These are phyloP conservation scores for Perca flavescens DNA, from an alignment of 2,113 vertebrate species.

Conservation along the genomic window DNA sequence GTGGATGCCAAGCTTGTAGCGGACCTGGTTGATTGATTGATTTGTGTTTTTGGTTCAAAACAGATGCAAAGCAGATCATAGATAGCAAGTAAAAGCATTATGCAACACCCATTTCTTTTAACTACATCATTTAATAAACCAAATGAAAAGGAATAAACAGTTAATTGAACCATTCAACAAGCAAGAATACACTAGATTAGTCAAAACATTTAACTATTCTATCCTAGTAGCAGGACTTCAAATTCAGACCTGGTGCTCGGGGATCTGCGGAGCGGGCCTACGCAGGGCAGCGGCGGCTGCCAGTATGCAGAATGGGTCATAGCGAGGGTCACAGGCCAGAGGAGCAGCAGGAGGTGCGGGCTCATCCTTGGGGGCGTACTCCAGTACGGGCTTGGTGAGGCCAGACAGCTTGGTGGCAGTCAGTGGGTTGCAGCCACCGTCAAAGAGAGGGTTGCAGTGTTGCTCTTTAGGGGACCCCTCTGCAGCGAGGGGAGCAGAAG, in stretches of 20 bases:
- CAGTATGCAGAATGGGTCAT: constrained; percentile 81
- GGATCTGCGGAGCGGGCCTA: constrained; percentile 65
- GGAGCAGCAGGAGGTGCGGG: constrained; percentile 61
- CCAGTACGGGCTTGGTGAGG: constrained; percentile 79
- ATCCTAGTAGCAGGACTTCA: constrained; percentile 59
- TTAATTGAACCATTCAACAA: constrained; percentile 42
- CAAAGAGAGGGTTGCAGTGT: constrained; percentile 84
- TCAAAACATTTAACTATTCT: constrained; percentile 47
- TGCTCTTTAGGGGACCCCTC: constrained; percentile 68
- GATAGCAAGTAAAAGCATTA: constrained; percentile 62
- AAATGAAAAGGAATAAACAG: constrained; percentile 45
- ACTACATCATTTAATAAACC: constrained; percentile 62
- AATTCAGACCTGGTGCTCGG: constrained; percentile 82
- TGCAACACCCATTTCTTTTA: constrained; percentile 61
- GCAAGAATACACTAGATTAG: constrained; percentile 51
- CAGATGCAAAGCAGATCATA: constrained; percentile 56
- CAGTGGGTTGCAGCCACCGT: constrained; percentile 83
- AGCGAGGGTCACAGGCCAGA: constrained; percentile 80
- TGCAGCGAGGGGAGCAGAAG: constrained; percentile 63
- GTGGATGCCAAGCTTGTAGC: constrained; percentile 75
- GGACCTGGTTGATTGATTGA: constrained; percentile 75
- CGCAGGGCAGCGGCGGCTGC: constrained; percentile 73
- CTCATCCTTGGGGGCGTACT: constrained; percentile 67
- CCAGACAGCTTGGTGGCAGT: constrained; percentile 77
- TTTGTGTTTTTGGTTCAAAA: constrained; percentile 66